Conservation (phyloP, 2,888 invertebrate species). For the Boloria selene region DNA sequence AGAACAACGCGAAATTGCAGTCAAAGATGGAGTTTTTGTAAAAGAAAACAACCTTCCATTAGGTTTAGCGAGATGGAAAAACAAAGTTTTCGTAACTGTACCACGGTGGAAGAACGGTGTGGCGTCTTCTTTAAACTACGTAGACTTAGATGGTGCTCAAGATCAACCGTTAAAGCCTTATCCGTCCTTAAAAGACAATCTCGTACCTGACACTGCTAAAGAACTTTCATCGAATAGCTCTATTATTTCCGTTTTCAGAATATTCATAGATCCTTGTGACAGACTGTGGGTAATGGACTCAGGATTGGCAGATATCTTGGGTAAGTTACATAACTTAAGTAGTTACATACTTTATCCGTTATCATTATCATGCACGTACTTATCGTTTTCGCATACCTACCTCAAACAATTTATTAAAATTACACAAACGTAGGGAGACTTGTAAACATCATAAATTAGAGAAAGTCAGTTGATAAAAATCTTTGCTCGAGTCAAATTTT, state of each 20-base stretch:
- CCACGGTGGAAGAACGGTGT: conserved; percentile 88
- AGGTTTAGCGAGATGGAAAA: conserved; percentile 87
- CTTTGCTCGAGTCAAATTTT: not conserved
- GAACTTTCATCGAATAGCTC: conserved; percentile 81
- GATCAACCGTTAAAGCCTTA: conserved; percentile 89
- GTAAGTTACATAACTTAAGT: conserved; percentile 54
- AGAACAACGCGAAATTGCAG: conserved; percentile 81
- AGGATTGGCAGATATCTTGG: conserved; percentile 88
- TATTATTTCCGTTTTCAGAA: conserved; percentile 88
- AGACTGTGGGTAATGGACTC: conserved; percentile 92
- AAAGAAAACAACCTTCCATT: conserved; percentile 86
- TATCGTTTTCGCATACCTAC: conserved; percentile 21
- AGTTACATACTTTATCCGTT: conserved; percentile 4
- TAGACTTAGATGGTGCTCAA: conserved; percentile 84
- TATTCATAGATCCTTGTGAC: conserved; percentile 88
- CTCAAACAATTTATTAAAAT: conserved; percentile 21
- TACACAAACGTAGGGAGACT: conserved; percentile 15
- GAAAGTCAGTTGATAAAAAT: conserved; percentile 25
- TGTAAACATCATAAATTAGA: conserved; percentile 13
- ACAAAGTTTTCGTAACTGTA: conserved; percentile 87
- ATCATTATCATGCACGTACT: conserved; percentile 29
- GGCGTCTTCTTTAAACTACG: conserved; percentile 86
- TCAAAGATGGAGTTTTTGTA: conserved; percentile 83
- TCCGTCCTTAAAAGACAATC: conserved; percentile 90
- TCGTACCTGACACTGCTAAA: conserved; percentile 82